Evolutionary conservation across 2,797 vertebrate species (phyloP).

Genomic region (Distichodus sexfasciatus): DNA sequence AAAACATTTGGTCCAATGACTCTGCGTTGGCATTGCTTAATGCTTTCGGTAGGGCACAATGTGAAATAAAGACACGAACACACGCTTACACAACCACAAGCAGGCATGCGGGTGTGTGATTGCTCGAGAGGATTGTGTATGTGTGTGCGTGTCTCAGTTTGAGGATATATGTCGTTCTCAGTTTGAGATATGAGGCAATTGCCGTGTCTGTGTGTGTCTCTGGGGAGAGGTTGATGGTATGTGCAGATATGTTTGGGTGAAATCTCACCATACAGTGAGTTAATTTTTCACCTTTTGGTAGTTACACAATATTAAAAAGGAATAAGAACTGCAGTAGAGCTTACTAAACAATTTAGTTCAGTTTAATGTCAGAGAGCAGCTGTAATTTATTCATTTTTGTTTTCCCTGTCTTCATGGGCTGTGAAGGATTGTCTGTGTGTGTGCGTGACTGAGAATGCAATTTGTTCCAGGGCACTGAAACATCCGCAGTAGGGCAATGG

Average conservation of each 20-base stretch:
- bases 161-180: no score
- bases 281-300: background rate
- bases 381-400: slow-evolving; percentile 9
- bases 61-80: no score
- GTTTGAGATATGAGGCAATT: no score
- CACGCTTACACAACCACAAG: no score
- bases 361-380: background rate
- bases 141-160: no score
- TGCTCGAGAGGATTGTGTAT: no score
- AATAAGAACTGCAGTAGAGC: background rate
- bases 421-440: slow-evolving; percentile 26
- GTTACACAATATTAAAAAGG: background rate
- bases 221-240: no score
- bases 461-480: background rate
- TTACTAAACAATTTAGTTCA: background rate
- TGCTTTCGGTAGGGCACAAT: background rate
- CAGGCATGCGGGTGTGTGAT: no score
- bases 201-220: no score
- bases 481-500: background rate
- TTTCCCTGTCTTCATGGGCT: background rate
- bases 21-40: background rate
- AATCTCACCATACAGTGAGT: background rate
- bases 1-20: background rate
- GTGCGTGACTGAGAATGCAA: background rate
- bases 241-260: no score